Conservation (phyloP, 1,140 invertebrate genomes). For the Eueides isabella region DNA sequence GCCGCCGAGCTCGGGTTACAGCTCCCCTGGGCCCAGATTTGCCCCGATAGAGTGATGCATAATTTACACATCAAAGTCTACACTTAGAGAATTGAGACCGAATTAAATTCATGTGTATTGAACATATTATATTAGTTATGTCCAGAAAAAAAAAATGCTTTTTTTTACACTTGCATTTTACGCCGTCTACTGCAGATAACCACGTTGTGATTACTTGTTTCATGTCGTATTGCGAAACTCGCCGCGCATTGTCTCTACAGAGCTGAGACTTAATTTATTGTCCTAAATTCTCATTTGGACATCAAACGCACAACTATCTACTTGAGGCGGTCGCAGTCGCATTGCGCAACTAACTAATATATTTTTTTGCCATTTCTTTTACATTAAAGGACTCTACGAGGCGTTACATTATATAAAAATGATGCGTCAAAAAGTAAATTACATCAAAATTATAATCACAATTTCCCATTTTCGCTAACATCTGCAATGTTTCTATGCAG, state of each 20-base stretch:
- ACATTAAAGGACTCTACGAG: neutral
- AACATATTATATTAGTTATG: neutral
- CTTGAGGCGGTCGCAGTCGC: too few relatives aligned
- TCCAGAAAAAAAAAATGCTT: too few relatives aligned
- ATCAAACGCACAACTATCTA: too few relatives aligned
- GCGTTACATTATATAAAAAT: neutral
- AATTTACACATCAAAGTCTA: slow-evolving; percentile 24
- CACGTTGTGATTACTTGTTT: too few relatives aligned
- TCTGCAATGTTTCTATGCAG: slow-evolving; percentile 51
- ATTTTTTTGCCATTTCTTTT: neutral
- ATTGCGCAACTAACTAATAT: too few relatives aligned
- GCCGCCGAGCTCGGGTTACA: neutral
- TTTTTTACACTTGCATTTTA: too few relatives aligned
- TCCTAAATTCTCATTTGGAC: too few relatives aligned
- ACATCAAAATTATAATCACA: neutral
- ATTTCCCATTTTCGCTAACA: slow-evolving; percentile 41
- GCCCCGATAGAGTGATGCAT: slow-evolving; percentile 35
- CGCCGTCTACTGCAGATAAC: too few relatives aligned
- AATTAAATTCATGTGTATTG: neutral
- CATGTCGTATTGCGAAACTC: too few relatives aligned
- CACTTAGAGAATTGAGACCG: neutral
- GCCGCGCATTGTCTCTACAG: too few relatives aligned
- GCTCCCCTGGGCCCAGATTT: slow-evolving; percentile 46
- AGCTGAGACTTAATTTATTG: too few relatives aligned
- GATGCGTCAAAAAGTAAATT: neutral